These are phyloP conservation scores for Phalacrocorax pelagicus DNA, from an alignment of 2,113 vertebrate species.

Conservation along the genomic window DNA sequence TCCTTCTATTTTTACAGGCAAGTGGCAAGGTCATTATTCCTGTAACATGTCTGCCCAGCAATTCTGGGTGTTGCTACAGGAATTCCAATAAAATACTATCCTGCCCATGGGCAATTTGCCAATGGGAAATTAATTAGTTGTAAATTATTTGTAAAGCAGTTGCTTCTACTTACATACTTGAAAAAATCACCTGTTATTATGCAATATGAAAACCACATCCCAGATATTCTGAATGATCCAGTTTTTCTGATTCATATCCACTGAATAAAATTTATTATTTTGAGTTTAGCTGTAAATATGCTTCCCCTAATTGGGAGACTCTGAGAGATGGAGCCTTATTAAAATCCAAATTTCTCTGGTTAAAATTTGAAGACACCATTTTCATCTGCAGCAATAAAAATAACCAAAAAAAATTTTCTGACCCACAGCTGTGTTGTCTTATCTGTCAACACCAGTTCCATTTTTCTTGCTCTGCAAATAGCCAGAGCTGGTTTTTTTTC, in stretches of 20 bases:
- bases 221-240: neutral
- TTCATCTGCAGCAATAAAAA: neutral
- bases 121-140: neutral
- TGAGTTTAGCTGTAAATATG: constrained; percentile 8
- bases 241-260: neutral
- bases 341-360: neutral
- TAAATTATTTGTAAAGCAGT: neutral
- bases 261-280: neutral
- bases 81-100: neutral
- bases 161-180: neutral
- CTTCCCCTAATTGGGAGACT: constrained; percentile 4
- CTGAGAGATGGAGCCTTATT: neutral
- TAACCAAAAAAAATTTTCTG: neutral
- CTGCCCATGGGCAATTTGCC: neutral
- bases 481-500: neutral
- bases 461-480: neutral
- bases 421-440: neutral
- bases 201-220: neutral
- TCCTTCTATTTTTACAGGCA: neutral
- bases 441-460: constrained; percentile 30
- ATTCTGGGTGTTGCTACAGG: neutral
- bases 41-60: neutral
- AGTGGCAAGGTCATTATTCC: neutral
- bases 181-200: neutral
- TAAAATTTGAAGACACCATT: neutral